A percentile compares a stretch with the other conserved stretches of the same genome.
phyloP scores from a whole-genome alignment of 2,797 vertebrate genomes.

The Sebastes cheni region DNA sequence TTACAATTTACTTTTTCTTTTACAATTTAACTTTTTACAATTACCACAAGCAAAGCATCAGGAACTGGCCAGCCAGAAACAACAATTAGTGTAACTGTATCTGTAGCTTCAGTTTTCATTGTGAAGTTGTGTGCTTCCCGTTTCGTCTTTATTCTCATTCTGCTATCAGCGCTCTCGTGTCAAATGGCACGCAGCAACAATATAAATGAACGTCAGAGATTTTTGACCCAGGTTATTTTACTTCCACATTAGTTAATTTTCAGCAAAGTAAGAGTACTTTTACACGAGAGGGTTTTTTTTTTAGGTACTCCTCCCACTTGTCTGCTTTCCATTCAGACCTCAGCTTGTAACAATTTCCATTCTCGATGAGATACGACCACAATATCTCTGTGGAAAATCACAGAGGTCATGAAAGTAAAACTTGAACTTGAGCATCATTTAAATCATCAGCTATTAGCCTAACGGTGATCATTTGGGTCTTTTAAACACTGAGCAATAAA shows the following conservation, averaged over 20 bases:
- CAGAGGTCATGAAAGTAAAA: neutral
- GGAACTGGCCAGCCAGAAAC: neutral
- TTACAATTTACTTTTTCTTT: too few species aligned
- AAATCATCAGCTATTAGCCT: neutral
- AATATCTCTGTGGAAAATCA: neutral
- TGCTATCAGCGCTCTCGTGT: neutral
- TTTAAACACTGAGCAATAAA: neutral
- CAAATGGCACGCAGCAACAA: neutral
- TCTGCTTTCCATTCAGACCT: conserved; percentile 16
- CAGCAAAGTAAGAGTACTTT: neutral
- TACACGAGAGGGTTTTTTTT: neutral
- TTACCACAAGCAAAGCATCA: neutral
- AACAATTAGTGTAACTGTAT: neutral
- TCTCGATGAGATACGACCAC: neutral
- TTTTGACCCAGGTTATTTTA: neutral
- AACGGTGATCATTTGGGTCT: neutral
- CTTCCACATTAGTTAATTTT: neutral
- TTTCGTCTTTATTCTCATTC: neutral
- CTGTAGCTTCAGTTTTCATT: neutral
- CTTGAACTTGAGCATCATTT: neutral
- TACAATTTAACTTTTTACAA: neutral
- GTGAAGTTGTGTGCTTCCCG: neutral
- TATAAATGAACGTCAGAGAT: neutral
- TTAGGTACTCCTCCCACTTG: neutral
- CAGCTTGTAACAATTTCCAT: conserved; percentile 10